These are phyloP conservation scores for Hucho hucho DNA, from an alignment of 2,113 vertebrate species.

Conservation along the genomic window DNA sequence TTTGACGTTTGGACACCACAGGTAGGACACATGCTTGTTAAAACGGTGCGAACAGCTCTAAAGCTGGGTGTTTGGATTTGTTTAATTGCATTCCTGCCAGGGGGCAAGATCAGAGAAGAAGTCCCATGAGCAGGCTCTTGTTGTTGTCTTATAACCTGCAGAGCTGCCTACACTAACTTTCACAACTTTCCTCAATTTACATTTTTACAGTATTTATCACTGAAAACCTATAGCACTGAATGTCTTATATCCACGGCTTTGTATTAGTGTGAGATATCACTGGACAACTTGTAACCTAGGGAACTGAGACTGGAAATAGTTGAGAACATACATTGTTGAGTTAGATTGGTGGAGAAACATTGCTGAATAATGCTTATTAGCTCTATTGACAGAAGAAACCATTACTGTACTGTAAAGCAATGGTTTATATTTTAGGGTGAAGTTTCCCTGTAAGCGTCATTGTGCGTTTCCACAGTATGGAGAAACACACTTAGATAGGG, in stretches of 20 bases:
- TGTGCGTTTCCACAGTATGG: background rate
- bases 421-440: background rate
- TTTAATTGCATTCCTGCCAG: slow-evolving; percentile 65
- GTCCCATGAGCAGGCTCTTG: slow-evolving; percentile 50
- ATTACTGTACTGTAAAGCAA: slow-evolving; percentile 2
- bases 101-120: slow-evolving; percentile 55
- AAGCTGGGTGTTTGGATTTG: slow-evolving; percentile 49
- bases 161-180: slow-evolving; percentile 23
- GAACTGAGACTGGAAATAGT: too few relatives aligned
- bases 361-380: too few relatives aligned
- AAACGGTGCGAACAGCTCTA: background rate
- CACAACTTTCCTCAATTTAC: background rate
- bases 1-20: slow-evolving; percentile 48
- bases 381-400: too few relatives aligned
- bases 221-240: slow-evolving; percentile 31
- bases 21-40: slow-evolving; percentile 25
- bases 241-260: slow-evolving; percentile 16
- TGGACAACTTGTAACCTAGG: too few relatives aligned
- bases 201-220: slow-evolving; percentile 12
- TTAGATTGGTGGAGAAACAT: too few relatives aligned
- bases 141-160: slow-evolving; percentile 52
- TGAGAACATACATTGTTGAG: too few relatives aligned
- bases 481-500: slow-evolving; percentile 2
- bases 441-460: background rate
- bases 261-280: background rate